Evolutionary conservation across 2,888 invertebrate genomes (phyloP), one percentile per base, ranked within the genome.

Genomic region (Platycheirus rosarum): DNA sequence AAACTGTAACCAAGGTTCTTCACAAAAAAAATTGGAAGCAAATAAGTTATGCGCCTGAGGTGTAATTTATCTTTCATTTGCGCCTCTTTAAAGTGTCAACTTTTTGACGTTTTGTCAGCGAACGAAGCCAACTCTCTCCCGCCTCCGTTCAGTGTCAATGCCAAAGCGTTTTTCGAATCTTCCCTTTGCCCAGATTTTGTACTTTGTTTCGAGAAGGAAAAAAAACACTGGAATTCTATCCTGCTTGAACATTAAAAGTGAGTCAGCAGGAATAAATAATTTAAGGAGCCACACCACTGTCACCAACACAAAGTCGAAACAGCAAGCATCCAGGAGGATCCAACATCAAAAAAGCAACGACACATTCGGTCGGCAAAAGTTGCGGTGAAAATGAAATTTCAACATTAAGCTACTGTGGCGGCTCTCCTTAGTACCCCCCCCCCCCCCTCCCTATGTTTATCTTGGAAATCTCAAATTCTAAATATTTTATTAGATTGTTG

Each of bases 401-500:
- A 70, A 62, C 71, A 71, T 68, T 71, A 76, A 80, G 80, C 75
- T 57, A 32, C 60, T 60, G 60, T 32, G 60, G 60, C 29, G 42
- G 60, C 16, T 60, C 29, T 32, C 60, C n/a, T 69, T 74, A 57
- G 53, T 7, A 6, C 40, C 32, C n/a, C 20, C 23, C 2, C 20
- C 4, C 26, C 26, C 9, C 6, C 29, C 42, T 20, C 14, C 18
- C 40, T 16, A 14, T 18, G 8, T 44, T 6, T 57, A 51, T 77
- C 80, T 77, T 82, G 9, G 48, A 77, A 71, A 82, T 82, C 71
- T 82, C 63, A 82, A 82, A 82, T 82, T 82, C 82, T 82, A 82
- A 82, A 82, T 82, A 82, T 82, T 82, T 77, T 77, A 82, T 82
- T 68, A 82, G 82, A 82, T 63, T 77, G 82, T 68, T 82, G 66